A percentile compares a stretch with the other conserved stretches of the same genome.
phyloP scores from a whole-genome alignment of 2,113 vertebrate genomes.

The Rhizomys pruinosus region DNA sequence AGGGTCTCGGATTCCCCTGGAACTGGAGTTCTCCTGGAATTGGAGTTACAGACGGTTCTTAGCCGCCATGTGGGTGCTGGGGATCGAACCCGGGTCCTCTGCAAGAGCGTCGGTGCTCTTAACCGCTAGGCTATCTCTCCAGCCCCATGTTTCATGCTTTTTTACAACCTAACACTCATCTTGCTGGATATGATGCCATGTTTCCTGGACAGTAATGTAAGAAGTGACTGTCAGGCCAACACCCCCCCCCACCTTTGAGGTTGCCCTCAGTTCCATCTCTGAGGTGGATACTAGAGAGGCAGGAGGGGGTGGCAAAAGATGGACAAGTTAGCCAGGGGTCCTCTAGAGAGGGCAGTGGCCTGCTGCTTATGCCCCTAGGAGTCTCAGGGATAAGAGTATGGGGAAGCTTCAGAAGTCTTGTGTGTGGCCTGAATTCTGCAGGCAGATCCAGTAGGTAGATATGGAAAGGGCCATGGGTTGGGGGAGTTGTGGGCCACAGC shows the following conservation, averaged over 20 bases:
- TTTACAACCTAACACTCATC: too few relatives aligned
- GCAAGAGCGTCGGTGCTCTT: too few relatives aligned
- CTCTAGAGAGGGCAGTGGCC: not conserved
- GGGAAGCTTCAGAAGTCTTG: not conserved
- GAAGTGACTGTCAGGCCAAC: not conserved
- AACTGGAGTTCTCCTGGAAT: too few relatives aligned
- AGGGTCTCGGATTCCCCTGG: too few relatives aligned
- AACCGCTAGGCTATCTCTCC: too few relatives aligned
- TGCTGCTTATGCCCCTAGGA: not conserved
- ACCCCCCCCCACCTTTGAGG: not conserved
- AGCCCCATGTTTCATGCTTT: too few relatives aligned
- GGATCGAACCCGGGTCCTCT: too few relatives aligned
- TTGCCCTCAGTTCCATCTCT: not conserved
- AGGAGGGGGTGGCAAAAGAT: not conserved
- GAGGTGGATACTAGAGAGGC: not conserved
- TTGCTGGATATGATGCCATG: constrained; percentile 91
- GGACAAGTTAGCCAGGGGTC: fast-evolving
- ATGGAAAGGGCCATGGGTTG: not conserved
- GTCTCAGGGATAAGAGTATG: fast-evolving
- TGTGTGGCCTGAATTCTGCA: not conserved
- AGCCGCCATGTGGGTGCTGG: too few relatives aligned
- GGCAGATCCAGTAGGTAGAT: fast-evolving
- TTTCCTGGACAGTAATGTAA: constrained; percentile 68
- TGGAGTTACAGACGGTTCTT: too few relatives aligned
- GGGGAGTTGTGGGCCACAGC: not conserved